Conservation (phyloP, 2,888 invertebrate species). For the Gymnosoma rotundatum region DNA sequence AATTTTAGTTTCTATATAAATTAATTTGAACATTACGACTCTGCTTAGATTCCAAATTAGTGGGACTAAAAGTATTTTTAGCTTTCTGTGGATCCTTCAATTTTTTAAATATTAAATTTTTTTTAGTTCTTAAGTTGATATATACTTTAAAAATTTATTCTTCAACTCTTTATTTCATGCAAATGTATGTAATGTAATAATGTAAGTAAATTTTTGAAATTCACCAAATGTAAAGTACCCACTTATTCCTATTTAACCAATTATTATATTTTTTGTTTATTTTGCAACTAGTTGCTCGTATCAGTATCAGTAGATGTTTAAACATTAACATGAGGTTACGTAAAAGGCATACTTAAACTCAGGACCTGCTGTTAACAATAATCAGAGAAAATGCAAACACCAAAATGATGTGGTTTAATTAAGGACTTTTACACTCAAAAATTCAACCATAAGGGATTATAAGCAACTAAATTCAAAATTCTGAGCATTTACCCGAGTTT, state of each 20-base stretch:
- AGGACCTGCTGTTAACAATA: constrained; percentile 38
- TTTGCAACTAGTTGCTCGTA: background rate
- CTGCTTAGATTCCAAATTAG: too few relatives aligned
- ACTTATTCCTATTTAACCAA: constrained; percentile 22
- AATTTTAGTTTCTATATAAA: too few relatives aligned
- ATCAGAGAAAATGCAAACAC: constrained; percentile 19
- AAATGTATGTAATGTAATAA: too few relatives aligned
- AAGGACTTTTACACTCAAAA: constrained; percentile 9
- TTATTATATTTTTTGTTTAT: background rate
- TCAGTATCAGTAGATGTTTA: constrained; percentile 1
- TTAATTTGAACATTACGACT: too few relatives aligned
- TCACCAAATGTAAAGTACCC: background rate
- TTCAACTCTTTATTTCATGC: too few relatives aligned
- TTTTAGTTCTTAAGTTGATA: too few relatives aligned
- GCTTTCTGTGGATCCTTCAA: too few relatives aligned
- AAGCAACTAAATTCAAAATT: background rate
- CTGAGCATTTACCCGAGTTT: too few relatives aligned
- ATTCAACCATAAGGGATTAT: background rate
- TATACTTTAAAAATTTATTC: too few relatives aligned
- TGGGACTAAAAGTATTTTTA: too few relatives aligned
- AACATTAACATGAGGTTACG: constrained; percentile 28
- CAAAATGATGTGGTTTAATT: constrained; percentile 44
- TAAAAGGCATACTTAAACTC: constrained; percentile 38
- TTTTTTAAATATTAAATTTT: too few relatives aligned
- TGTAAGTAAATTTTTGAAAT: constrained; percentile 1